Percentiles rank a stretch among this genome's conserved stretches.
phyloP scores from a whole-genome alignment of 2,113 vertebrate genomes.

The Plectropomus leopardus region DNA sequence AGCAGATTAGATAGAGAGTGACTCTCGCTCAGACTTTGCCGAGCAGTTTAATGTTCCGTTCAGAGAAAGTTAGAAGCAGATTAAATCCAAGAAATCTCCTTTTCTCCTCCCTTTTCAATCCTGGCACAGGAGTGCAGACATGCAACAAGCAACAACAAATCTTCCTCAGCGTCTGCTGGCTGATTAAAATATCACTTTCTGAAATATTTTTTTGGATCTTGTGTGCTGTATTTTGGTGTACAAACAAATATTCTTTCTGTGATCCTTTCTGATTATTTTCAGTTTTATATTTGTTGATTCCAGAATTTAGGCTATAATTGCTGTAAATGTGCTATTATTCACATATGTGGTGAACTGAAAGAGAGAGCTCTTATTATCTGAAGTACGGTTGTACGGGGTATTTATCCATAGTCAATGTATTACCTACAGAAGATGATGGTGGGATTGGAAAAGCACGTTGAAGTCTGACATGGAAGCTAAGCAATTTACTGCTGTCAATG shows the following conservation, averaged over 20 bases:
- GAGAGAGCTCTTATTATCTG: too few relatives aligned
- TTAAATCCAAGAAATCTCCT: constrained; percentile 74
- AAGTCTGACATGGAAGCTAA: too few relatives aligned
- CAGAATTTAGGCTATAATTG: not conserved
- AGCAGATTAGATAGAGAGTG: constrained; percentile 76
- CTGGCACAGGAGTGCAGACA: constrained; percentile 22
- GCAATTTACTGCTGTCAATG: too few relatives aligned
- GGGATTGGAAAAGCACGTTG: too few relatives aligned
- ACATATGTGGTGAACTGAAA: not conserved
- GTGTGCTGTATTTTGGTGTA: not conserved
- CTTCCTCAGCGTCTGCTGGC: not conserved
- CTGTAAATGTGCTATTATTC: not conserved
- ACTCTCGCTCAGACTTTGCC: constrained; percentile 62
- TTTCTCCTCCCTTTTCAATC: constrained; percentile 34
- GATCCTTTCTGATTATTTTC: not conserved
- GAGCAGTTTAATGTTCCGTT: constrained; percentile 71
- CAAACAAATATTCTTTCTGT: not conserved
- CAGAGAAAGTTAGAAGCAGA: constrained; percentile 81
- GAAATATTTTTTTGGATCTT: constrained; percentile 1
- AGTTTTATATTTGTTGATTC: not conserved
- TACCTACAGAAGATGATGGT: too few relatives aligned
- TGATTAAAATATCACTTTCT: constrained; percentile 17
- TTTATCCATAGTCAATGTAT: too few relatives aligned
- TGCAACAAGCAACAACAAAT: constrained; percentile 46
- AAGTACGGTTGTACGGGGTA: too few relatives aligned